phyloP scores from a whole-genome alignment of 2,797 vertebrate species.

The Menidia menidia region DNA sequence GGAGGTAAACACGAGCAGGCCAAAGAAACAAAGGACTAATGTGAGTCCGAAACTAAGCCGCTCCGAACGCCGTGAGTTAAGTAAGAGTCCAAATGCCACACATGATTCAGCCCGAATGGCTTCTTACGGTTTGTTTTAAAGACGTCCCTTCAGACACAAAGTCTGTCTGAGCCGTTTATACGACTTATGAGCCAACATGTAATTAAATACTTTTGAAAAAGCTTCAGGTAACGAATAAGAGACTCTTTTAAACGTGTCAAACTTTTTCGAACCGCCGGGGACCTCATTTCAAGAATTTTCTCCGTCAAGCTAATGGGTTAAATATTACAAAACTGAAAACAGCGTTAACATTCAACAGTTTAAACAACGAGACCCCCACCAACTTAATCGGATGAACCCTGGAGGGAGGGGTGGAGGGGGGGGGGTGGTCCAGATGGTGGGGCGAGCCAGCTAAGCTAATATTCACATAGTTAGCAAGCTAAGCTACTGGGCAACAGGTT shows the following conservation, averaged over 20 bases:
- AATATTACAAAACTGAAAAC: too few relatives aligned
- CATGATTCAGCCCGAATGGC: too few relatives aligned
- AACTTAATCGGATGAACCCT: constrained; percentile 3
- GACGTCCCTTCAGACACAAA: neutral
- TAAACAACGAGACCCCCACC: neutral
- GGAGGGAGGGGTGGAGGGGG: neutral
- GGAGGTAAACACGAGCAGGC: neutral
- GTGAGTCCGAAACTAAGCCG: neutral
- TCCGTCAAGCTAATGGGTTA: neutral
- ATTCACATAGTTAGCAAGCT: constrained; percentile 25
- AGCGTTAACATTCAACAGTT: neutral
- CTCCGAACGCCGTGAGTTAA: too few relatives aligned
- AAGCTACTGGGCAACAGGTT: constrained; percentile 2
- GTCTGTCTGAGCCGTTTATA: neutral
- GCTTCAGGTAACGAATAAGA: too few relatives aligned
- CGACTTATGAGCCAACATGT: neutral
- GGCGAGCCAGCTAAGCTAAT: constrained; percentile 20
- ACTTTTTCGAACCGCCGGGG: neutral
- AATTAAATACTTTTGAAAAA: too few relatives aligned
- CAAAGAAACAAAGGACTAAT: neutral
- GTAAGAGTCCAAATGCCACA: too few relatives aligned
- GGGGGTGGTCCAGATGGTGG: neutral
- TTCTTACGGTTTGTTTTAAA: neutral
- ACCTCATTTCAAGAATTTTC: neutral
- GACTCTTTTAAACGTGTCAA: neutral